These are phyloP conservation scores for Drosophila kanapiae DNA, from an alignment of 1,140 invertebrate genomes.

Conservation along the genomic window DNA sequence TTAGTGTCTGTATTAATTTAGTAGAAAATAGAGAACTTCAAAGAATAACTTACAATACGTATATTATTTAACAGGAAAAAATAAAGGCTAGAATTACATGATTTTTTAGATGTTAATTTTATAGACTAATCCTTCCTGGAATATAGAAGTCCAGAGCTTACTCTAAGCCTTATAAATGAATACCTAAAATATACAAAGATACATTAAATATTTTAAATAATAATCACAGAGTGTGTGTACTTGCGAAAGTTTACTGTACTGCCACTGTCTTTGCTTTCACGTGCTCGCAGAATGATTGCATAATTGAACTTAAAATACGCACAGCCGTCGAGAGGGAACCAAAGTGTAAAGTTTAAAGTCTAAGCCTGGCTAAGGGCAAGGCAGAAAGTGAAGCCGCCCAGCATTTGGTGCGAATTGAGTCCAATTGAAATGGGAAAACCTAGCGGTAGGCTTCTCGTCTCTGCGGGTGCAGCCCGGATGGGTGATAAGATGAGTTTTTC, in stretches of 20 bases:
- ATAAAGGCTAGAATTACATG: neutral
- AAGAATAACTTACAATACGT: too few species aligned
- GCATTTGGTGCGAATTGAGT: constrained; percentile 11
- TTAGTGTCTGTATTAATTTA: neutral
- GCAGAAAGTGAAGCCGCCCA: neutral
- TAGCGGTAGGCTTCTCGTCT: neutral
- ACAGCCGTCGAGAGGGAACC: constrained; percentile 10
- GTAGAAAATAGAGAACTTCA: neutral
- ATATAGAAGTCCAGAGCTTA: too few species aligned
- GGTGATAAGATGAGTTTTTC: neutral
- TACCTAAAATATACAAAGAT: neutral
- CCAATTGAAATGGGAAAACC: constrained; percentile 17
- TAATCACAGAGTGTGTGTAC: rapidly evolving
- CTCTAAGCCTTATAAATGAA: neutral
- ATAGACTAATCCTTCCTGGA: too few species aligned
- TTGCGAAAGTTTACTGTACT: constrained; percentile 1
- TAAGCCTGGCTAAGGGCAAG: constrained; percentile 7
- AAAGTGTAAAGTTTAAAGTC: constrained; percentile 31
- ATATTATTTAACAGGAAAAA: neutral
- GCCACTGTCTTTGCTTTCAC: constrained; percentile 7
- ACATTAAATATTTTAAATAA: neutral
- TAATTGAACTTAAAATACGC: constrained; percentile 18
- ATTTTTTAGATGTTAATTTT: neutral
- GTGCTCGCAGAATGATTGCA: constrained; percentile 32
- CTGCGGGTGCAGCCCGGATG: neutral